Evolutionary conservation across 2,888 invertebrate genomes (phyloP).

Genomic region (Bhutanitis thaidina): DNA sequence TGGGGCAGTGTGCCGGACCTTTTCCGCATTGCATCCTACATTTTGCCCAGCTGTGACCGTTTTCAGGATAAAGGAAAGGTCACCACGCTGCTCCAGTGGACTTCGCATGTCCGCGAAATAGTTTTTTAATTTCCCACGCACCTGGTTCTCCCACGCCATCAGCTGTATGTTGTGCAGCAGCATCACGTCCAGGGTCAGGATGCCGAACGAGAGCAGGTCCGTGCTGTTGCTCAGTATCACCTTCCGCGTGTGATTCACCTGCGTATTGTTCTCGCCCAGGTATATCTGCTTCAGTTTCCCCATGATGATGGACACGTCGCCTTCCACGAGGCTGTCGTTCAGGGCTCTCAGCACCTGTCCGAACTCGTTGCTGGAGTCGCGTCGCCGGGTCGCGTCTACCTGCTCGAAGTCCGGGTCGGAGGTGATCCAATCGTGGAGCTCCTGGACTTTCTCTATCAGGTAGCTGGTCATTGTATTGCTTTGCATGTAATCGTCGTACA

Average conservation of each 20-base stretch:
- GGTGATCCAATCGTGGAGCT: constrained; percentile 73
- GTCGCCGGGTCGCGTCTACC: constrained; percentile 32
- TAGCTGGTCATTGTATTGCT: constrained; percentile 71
- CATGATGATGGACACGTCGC: constrained; percentile 71
- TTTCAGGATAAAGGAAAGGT: too few relatives aligned
- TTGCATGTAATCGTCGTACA: constrained; percentile 72
- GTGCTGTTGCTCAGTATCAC: constrained; percentile 64
- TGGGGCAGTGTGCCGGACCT: too few relatives aligned
- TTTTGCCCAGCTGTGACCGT: too few relatives aligned
- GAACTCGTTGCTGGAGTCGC: constrained; percentile 44
- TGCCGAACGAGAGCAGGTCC: constrained; percentile 76
- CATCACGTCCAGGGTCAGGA: constrained; percentile 79
- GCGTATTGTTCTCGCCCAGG: constrained; percentile 59
- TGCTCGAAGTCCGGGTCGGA: constrained; percentile 56
- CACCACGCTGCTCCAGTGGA: too few relatives aligned
- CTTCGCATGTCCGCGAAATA: too few relatives aligned
- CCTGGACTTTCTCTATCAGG: constrained; percentile 72
- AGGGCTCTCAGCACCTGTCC: constrained; percentile 64
- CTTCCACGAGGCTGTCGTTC: constrained; percentile 73
- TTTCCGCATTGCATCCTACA: too few relatives aligned
- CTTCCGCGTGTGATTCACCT: constrained; percentile 42
- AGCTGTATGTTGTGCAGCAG: constrained; percentile 77
- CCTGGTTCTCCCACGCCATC: constrained; percentile 79
- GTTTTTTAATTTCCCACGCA: too few relatives aligned
- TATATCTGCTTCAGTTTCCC: constrained; percentile 74